Conservation (phyloP, 2,888 invertebrate genomes). For the Anorthoa munda region DNA sequence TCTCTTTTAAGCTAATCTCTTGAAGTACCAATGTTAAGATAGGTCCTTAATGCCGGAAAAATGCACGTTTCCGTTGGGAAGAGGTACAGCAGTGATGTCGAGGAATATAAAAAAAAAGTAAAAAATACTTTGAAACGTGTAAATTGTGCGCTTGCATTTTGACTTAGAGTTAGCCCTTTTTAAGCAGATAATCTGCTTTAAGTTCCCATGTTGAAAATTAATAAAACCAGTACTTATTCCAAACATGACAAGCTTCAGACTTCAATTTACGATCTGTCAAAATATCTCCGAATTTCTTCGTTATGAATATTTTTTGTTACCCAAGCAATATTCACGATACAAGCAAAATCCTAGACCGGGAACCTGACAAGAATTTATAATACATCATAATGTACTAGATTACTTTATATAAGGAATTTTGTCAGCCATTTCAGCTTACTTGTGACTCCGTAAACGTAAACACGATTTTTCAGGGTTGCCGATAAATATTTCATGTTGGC, state of each 20-base stretch:
- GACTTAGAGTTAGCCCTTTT: neutral
- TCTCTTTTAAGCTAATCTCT: no score
- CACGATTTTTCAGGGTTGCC: constrained; percentile 54
- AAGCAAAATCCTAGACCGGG: constrained; percentile 19
- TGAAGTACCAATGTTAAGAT: no score
- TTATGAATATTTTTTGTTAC: constrained; percentile 34
- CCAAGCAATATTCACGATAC: constrained; percentile 28
- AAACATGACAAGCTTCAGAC: neutral
- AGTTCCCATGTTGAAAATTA: neutral
- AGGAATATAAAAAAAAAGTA: no score
- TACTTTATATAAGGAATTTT: constrained; percentile 36
- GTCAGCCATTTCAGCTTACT: constrained; percentile 34
- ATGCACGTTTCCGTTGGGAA: no score
- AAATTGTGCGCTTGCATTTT: neutral
- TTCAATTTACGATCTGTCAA: neutral
- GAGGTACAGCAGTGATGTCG: no score
- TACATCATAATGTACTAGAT: constrained; percentile 36
- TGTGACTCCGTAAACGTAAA: constrained; percentile 54
- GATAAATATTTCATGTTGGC: constrained; percentile 59
- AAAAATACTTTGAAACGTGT: no score
- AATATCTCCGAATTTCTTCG: neutral
- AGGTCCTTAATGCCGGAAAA: no score
- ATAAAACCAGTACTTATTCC: neutral
- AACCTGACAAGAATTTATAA: constrained; percentile 44
- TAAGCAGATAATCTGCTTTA: neutral